Evolutionary conservation across 2,797 vertebrate genomes (phyloP).

Genomic region (Acropternis orthonyx): DNA sequence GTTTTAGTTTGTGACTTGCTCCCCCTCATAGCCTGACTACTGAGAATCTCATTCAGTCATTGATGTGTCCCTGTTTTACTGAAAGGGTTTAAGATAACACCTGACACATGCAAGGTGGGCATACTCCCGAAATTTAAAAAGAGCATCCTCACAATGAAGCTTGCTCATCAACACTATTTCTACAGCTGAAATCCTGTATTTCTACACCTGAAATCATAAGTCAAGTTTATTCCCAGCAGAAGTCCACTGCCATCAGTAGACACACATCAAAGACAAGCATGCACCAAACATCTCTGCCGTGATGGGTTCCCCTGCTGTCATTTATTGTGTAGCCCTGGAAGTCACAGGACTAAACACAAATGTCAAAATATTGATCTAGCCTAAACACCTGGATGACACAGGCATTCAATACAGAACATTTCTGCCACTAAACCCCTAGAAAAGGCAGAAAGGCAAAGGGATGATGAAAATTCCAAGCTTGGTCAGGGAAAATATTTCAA

Average conservation of each 20-base stretch:
- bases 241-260: neutral
- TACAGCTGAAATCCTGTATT: neutral
- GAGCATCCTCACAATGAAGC: neutral
- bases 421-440: neutral
- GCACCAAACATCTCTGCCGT: accelerated
- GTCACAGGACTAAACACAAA: neutral
- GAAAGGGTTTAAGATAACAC: neutral
- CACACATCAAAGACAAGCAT: neutral
- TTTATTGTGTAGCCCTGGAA: neutral
- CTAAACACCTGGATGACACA: neutral
- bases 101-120: neutral
- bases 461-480: neutral
- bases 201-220: neutral
- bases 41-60: neutral
- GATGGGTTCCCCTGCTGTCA: neutral
- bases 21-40: neutral
- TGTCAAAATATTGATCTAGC: neutral
- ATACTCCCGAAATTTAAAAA: neutral
- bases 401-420: neutral
- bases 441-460: neutral
- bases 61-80: neutral
- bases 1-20: neutral
- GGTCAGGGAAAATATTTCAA: neutral
- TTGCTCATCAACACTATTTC: neutral
- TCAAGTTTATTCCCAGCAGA: neutral